Conservation (phyloP, 2,888 invertebrate genomes). For the Syrphus vitripennis region DNA sequence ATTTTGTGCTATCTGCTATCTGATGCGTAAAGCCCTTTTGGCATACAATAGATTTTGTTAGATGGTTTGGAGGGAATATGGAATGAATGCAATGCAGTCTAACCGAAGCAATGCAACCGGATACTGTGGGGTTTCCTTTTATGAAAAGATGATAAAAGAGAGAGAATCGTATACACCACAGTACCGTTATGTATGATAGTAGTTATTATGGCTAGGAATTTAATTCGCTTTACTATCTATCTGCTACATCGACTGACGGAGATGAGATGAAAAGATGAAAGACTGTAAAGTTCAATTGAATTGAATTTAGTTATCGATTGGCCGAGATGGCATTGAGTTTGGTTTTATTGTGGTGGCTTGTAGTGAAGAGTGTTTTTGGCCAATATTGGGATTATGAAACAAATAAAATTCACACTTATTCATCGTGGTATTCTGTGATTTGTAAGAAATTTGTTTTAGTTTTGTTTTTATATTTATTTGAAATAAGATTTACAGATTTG, state of each 20-base stretch:
- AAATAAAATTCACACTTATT: constrained; percentile 68
- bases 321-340: constrained; percentile 58
- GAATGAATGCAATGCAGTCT: neutral
- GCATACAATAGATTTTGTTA: neutral
- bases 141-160: constrained; percentile 42
- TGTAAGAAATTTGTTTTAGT: constrained; percentile 60
- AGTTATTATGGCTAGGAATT: constrained; percentile 30
- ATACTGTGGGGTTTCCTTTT: constrained; percentile 61
- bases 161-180: neutral
- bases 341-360: constrained; percentile 45
- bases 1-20: neutral
- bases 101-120: constrained; percentile 39
- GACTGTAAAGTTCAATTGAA: neutral
- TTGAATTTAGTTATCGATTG: constrained; percentile 41
- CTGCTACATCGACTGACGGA: constrained; percentile 3
- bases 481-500: neutral
- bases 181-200: constrained; percentile 57
- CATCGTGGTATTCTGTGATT: constrained; percentile 73
- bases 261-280: neutral
- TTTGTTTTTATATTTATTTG: neutral
- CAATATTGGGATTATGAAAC: constrained; percentile 72
- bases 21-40: constrained; percentile 54
- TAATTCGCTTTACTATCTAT: constrained; percentile 23
- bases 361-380: constrained; percentile 22
- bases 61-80: neutral